phyloP scores from a whole-genome alignment of 2,113 vertebrate genomes.

The Entosphenus tridentatus region DNA sequence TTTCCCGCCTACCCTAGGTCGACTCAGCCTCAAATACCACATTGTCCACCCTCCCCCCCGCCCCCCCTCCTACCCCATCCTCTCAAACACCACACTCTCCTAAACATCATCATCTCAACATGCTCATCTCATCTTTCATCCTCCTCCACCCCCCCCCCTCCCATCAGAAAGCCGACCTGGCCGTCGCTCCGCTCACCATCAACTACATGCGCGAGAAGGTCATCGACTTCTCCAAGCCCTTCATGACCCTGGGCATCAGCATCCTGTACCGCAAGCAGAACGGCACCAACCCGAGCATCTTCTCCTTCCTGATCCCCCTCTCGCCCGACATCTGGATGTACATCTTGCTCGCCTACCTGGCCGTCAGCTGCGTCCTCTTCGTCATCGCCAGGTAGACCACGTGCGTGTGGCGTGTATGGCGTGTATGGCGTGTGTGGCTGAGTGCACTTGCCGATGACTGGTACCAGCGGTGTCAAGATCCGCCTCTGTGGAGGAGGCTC shows the following conservation, averaged over 20 bases:
- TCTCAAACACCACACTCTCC: too few relatives aligned
- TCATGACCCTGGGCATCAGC: slow-evolving; percentile 92
- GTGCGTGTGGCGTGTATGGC: too few relatives aligned
- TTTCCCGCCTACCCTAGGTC: too few relatives aligned
- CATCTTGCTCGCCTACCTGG: slow-evolving; percentile 74
- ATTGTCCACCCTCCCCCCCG: too few relatives aligned
- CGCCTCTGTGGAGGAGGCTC: too few relatives aligned
- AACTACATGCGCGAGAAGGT: slow-evolving; percentile 91
- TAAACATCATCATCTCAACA: too few relatives aligned
- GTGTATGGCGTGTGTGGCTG: too few relatives aligned
- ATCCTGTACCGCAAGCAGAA: slow-evolving; percentile 93
- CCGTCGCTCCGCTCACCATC: slow-evolving; percentile 84
- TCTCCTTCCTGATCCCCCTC: slow-evolving; percentile 83
- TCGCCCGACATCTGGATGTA: slow-evolving; percentile 99
- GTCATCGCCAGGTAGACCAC: slow-evolving; percentile 75
- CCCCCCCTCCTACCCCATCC: too few relatives aligned
- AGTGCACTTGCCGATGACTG: too few relatives aligned
- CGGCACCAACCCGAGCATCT: slow-evolving; percentile 81
- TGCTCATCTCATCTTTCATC: too few relatives aligned
- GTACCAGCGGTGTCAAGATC: too few relatives aligned
- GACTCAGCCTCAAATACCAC: too few relatives aligned
- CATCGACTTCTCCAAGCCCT: slow-evolving; percentile 95
- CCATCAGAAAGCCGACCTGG: slow-evolving; percentile 75
- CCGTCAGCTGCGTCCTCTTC: slow-evolving; percentile 91
- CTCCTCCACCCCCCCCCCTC: slow-evolving; percentile 8